Conservation (phyloP, 2,797 vertebrate genomes). For the Acipenser transmontanus region DNA sequence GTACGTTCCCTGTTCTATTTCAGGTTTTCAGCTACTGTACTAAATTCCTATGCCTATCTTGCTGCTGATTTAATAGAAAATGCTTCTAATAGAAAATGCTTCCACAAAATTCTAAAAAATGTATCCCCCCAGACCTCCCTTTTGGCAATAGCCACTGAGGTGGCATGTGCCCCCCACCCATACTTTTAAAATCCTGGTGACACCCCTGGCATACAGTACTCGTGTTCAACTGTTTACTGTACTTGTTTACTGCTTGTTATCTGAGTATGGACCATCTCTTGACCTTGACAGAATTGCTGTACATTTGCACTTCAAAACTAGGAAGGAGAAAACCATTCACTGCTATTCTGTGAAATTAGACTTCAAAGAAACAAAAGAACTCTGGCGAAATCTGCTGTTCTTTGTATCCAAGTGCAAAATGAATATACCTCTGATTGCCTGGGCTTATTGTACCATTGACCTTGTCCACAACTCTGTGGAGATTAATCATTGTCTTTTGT, state of each 20-base stretch:
- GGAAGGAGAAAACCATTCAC: slow-evolving; percentile 47
- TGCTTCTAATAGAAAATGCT: too few species aligned
- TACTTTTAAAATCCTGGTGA: too few species aligned
- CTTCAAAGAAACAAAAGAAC: slow-evolving; percentile 62
- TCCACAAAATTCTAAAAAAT: too few species aligned
- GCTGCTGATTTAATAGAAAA: too few species aligned
- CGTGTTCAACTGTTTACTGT: too few species aligned
- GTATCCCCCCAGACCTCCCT: too few species aligned
- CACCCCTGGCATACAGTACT: too few species aligned
- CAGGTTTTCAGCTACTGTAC: too few species aligned
- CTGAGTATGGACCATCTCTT: slow-evolving; percentile 54
- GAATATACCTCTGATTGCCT: slow-evolving; percentile 66
- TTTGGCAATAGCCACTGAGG: too few species aligned
- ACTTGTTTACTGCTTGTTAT: not conserved
- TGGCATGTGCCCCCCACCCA: too few species aligned
- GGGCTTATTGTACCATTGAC: slow-evolving; percentile 64
- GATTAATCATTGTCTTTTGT: slow-evolving; percentile 93
- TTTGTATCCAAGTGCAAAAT: slow-evolving; percentile 46
- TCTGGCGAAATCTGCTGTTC: slow-evolving; percentile 44
- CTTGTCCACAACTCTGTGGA: slow-evolving; percentile 71
- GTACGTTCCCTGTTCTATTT: too few species aligned
- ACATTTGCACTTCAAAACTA: slow-evolving; percentile 73
- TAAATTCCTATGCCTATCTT: too few species aligned
- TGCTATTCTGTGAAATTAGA: slow-evolving; percentile 71
- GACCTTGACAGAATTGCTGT: slow-evolving; percentile 55